These are phyloP conservation scores for Alosa alosa DNA, from an alignment of 2,113 vertebrate species.

Conservation along the genomic window DNA sequence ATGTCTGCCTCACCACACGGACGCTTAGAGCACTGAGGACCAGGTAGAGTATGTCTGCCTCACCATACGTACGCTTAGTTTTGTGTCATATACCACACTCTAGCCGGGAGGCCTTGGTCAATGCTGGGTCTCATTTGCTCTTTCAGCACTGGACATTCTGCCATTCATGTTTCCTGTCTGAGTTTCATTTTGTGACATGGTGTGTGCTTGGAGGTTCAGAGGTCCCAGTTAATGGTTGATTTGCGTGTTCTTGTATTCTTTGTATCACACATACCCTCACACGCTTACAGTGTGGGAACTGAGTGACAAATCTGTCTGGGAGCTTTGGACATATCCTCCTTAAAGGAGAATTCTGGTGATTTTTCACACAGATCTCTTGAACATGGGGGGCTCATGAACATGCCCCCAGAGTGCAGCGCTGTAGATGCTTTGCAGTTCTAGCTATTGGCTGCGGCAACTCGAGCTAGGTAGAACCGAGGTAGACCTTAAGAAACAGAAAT, in stretches of 20 bases:
- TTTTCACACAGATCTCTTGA: too few relatives aligned
- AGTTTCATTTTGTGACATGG: neutral
- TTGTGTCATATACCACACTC: neutral
- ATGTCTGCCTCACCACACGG: too few relatives aligned
- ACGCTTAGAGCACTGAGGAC: slow-evolving; percentile 51
- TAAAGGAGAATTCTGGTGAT: neutral
- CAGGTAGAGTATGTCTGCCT: slow-evolving; percentile 58
- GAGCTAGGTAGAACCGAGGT: too few relatives aligned
- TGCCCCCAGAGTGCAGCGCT: too few relatives aligned
- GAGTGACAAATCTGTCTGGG: neutral
- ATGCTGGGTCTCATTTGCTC: too few relatives aligned
- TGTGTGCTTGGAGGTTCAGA: neutral
- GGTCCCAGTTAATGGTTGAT: too few relatives aligned
- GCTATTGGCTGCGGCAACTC: too few relatives aligned
- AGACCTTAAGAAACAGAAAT: too few relatives aligned
- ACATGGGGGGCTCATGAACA: too few relatives aligned
- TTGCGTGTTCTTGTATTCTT: neutral
- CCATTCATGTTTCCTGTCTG: neutral
- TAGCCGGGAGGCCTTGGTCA: too few relatives aligned
- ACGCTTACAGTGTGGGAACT: neutral
- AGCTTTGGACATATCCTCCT: neutral
- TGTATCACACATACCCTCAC: neutral
- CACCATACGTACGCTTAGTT: neutral
- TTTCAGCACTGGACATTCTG: too few relatives aligned
- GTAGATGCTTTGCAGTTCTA: too few relatives aligned